Evolutionary conservation across 2,888 invertebrate species (phyloP).

Genomic region (Phaonia tiefii): DNA sequence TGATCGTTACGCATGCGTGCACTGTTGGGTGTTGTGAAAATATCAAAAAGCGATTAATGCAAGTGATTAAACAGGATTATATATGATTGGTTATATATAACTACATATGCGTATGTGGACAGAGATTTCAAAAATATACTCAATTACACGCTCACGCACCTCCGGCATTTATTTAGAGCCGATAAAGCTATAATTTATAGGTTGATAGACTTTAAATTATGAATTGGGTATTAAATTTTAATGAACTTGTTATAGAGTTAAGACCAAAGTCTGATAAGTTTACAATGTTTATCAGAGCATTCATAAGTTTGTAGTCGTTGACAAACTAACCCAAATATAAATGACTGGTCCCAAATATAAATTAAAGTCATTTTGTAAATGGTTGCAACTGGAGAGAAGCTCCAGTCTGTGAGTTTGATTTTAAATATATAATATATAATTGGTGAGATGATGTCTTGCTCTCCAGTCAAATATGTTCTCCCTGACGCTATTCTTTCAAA

Average conservation of each 20-base stretch:
- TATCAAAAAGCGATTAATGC: constrained; percentile 25
- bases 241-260: constrained; percentile 22
- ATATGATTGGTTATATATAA: background rate
- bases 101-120: background rate
- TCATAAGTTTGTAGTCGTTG: constrained; percentile 1
- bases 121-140: background rate
- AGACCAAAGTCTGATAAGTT: constrained; percentile 18
- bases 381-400: no score
- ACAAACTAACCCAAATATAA: no score
- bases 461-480: no score
- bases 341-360: no score
- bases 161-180: constrained; percentile 22
- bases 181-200: constrained; percentile 47
- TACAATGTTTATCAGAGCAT: constrained; percentile 20
- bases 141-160: background rate
- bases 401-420: no score
- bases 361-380: no score
- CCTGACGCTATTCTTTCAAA: no score
- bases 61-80: constrained; percentile 13
- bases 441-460: no score
- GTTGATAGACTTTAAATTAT: constrained; percentile 34
- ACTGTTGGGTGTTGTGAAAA: constrained; percentile 8
- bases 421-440: no score
- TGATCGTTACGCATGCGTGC: constrained; percentile 36
- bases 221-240: constrained; percentile 36